Conservation (phyloP, 2,113 vertebrate species). For the Crotalus horridus region DNA sequence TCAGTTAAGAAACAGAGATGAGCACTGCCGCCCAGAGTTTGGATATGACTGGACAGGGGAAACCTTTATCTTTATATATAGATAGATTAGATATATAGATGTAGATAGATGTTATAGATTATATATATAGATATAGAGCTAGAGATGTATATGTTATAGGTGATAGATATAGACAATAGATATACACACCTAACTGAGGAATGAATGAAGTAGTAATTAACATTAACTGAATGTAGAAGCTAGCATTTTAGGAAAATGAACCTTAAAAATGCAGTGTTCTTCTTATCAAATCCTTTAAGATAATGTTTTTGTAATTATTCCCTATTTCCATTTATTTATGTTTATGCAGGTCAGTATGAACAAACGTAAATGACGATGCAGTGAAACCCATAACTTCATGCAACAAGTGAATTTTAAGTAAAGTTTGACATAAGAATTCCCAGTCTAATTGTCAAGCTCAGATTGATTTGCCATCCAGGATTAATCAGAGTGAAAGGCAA, state of each 20-base stretch:
- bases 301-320: not conserved
- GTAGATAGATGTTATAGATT: too few relatives aligned
- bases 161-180: not conserved
- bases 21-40: not conserved
- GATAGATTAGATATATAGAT: too few relatives aligned
- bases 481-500: not conserved
- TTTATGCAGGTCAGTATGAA: not conserved
- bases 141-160: not conserved
- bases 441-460: not conserved
- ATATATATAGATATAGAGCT: not conserved
- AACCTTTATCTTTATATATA: too few relatives aligned
- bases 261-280: not conserved
- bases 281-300: not conserved
- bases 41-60: not conserved
- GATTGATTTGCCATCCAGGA: not conserved
- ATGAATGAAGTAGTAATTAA: not conserved
- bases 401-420: constrained; percentile 7
- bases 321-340: not conserved
- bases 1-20: not conserved
- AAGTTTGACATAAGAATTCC: not conserved
- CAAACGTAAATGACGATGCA: not conserved
- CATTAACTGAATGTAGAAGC: not conserved
- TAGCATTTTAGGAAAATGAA: not conserved
- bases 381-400: not conserved
- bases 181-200: not conserved